Percentiles rank a stretch among this genome's conserved stretches.
phyloP scores from a whole-genome alignment of 2,113 vertebrate species.

The Columba livia region DNA sequence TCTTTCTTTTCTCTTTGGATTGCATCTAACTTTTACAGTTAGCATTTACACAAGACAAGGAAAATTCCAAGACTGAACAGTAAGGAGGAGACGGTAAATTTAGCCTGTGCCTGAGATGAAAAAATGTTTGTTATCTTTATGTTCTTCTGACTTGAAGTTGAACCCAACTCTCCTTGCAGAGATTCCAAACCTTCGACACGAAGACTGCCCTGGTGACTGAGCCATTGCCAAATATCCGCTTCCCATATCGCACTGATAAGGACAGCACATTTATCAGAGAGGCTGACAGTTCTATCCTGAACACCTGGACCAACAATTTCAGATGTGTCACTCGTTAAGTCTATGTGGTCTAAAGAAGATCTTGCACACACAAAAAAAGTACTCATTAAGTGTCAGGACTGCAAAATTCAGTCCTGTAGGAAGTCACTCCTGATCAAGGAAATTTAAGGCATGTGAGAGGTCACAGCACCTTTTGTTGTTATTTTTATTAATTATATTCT shows the following conservation, averaged over 20 bases:
- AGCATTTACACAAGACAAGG: neutral
- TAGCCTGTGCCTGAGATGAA: neutral
- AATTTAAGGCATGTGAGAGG: neutral
- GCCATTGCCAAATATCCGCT: neutral
- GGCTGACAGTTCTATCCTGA: neutral
- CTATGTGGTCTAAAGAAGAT: neutral
- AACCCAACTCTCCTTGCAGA: neutral
- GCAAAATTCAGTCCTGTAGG: neutral
- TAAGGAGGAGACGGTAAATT: neutral
- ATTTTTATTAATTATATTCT: neutral
- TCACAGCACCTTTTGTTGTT: neutral
- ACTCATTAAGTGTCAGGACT: neutral
- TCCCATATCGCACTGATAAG: fast-evolving
- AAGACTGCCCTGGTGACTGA: neutral
- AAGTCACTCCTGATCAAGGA: neutral
- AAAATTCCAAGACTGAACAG: neutral
- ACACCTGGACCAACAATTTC: neutral
- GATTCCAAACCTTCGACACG: neutral
- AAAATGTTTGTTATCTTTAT: neutral
- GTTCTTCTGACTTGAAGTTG: neutral
- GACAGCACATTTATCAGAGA: neutral
- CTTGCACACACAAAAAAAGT: neutral
- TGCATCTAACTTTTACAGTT: neutral
- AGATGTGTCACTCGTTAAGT: neutral
- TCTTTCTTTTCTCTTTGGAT: neutral